A percentile compares a stretch with the other conserved stretches of the same genome.
phyloP scores from a whole-genome alignment of 1,140 invertebrate species.

The Drosophila murphyi region DNA sequence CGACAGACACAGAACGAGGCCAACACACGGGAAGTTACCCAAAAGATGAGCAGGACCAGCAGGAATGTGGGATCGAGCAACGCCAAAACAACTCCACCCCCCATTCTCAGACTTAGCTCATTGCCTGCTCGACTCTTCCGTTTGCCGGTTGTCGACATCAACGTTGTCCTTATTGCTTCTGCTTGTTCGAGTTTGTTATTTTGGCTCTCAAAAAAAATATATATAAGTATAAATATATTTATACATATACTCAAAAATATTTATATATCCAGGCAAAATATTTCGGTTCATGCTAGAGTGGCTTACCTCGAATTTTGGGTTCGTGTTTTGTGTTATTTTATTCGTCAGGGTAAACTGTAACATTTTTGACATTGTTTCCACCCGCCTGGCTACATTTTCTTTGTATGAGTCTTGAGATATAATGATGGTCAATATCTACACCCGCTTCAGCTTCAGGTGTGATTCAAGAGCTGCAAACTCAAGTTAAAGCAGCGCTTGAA shows the following conservation, averaged over 20 bases:
- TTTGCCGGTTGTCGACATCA: conserved; percentile 67
- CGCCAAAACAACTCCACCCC: neutral
- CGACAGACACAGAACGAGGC: conserved; percentile 14
- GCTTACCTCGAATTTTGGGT: conserved; percentile 28
- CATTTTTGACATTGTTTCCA: conserved; percentile 72
- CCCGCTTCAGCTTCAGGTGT: neutral
- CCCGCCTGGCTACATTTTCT: conserved; percentile 59
- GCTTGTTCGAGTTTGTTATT: conserved; percentile 61
- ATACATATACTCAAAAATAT: conserved; percentile 17
- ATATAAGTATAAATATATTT: neutral
- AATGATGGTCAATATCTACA: conserved; percentile 24
- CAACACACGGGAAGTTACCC: neutral
- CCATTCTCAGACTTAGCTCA: conserved; percentile 11
- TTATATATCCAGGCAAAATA: conserved; percentile 32
- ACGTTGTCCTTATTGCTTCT: conserved; percentile 48
- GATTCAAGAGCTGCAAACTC: neutral
- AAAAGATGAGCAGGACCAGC: neutral
- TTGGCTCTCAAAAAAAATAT: conserved; percentile 16
- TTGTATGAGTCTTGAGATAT: conserved; percentile 34
- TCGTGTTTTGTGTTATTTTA: conserved; percentile 68
- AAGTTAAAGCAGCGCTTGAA: neutral
- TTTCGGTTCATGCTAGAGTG: conserved; percentile 37
- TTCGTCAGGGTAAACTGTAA: conserved; percentile 70
- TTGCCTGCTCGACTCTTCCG: conserved; percentile 64
- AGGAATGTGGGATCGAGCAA: neutral